A percentile compares a stretch with the other conserved stretches of the same genome.
These are phyloP conservation scores for Trypoxylus dichotomus DNA, from an alignment of 1,140 invertebrate species.

Conservation along the genomic window DNA sequence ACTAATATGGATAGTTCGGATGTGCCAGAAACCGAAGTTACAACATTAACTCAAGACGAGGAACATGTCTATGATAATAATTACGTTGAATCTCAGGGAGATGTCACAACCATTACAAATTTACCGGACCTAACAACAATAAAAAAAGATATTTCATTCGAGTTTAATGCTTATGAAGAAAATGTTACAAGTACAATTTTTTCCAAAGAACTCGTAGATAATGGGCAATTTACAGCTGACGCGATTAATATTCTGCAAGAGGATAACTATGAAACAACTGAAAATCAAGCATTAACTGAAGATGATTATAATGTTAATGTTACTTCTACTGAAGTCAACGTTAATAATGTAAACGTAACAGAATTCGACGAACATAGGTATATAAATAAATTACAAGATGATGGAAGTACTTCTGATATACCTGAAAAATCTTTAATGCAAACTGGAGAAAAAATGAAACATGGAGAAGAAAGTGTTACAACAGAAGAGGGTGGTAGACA, in stretches of 20 bases:
- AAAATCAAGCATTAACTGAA: neutral
- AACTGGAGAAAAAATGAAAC: no score
- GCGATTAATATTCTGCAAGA: neutral
- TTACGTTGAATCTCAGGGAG: neutral
- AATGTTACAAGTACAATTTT: slow-evolving; percentile 1
- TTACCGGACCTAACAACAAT: neutral
- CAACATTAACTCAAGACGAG: neutral
- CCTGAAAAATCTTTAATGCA: no score
- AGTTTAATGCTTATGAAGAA: neutral
- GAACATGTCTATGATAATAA: neutral
- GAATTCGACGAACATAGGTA: no score
- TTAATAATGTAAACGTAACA: no score
- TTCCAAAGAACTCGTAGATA: neutral
- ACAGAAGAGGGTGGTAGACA: no score
- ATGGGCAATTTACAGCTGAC: slow-evolving; percentile 11
- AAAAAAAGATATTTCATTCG: neutral
- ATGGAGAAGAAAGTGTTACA: no score
- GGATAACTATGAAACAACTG: neutral
- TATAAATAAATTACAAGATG: no score
- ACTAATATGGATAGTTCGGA: neutral
- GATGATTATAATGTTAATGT: neutral
- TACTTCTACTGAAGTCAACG: neutral
- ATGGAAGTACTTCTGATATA: no score
- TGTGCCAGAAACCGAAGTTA: neutral
- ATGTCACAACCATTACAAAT: neutral